Conservation (phyloP, 2,113 vertebrate genomes). For the Prolemur simus region DNA sequence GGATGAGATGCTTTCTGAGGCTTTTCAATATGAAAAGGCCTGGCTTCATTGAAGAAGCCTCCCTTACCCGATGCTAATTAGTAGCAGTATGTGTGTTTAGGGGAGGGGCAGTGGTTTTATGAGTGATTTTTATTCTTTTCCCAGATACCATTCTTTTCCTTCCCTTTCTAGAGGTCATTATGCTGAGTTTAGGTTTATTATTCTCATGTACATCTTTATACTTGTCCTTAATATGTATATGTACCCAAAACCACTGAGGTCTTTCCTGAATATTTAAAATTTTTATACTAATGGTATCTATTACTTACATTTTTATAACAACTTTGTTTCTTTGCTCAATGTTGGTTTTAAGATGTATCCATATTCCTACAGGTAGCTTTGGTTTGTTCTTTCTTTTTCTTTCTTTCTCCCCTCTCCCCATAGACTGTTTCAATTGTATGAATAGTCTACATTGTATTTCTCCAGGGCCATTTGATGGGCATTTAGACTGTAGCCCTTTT, state of each 20-base stretch:
- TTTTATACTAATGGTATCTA: neutral
- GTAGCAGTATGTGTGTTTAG: neutral
- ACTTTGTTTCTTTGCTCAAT: conserved; percentile 23
- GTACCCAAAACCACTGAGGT: neutral
- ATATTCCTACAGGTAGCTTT: neutral
- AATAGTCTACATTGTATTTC: conserved; percentile 4
- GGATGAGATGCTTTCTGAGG: neutral
- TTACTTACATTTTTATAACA: neutral
- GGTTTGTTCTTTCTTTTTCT: neutral
- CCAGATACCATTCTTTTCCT: neutral
- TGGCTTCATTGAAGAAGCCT: neutral
- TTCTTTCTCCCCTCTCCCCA: too few species aligned
- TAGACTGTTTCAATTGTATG: neutral
- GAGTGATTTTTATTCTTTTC: neutral
- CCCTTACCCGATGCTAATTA: neutral
- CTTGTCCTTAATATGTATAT: neutral
- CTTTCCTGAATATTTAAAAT: neutral
- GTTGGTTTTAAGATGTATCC: neutral
- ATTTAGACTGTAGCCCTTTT: neutral
- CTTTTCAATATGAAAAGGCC: neutral
- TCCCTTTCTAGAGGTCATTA: neutral
- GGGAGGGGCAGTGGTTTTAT: neutral
- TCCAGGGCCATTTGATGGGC: neutral
- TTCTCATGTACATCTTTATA: neutral
- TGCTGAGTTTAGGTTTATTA: neutral